Percentiles rank a stretch among this genome's conserved stretches.
These are phyloP conservation scores for Gephyroberyx darwinii DNA, from an alignment of 2,797 vertebrate species.

Conservation along the genomic window DNA sequence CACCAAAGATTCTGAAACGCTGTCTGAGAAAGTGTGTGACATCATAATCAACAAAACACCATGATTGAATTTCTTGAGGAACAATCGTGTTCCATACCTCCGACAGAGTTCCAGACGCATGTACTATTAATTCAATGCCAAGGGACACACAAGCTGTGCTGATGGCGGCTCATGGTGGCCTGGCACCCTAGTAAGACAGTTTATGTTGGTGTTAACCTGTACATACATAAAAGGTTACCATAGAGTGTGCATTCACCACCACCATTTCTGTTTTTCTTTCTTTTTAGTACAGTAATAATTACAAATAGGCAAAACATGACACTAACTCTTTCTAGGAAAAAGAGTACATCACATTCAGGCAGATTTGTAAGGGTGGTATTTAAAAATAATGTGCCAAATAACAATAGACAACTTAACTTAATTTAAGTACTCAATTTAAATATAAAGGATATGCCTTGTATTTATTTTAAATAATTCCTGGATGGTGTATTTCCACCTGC, in stretches of 20 bases:
- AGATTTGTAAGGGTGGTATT: neutral
- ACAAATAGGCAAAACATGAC: neutral
- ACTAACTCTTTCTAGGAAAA: neutral
- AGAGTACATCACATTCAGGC: neutral
- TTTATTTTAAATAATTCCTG: constrained; percentile 81
- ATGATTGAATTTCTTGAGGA: no score
- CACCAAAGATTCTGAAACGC: no score
- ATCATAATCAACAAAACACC: no score
- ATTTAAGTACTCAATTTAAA: constrained; percentile 71
- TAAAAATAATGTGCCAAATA: neutral
- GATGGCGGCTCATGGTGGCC: neutral
- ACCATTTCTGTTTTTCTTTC: no score
- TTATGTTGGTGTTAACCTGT: neutral
- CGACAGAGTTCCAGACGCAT: no score
- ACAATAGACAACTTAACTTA: neutral
- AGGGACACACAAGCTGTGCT: neutral
- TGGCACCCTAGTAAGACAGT: neutral
- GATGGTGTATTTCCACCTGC: constrained; percentile 79
- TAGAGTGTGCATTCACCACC: neutral
- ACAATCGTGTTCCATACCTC: no score
- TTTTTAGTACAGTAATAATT: neutral
- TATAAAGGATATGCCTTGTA: constrained; percentile 72
- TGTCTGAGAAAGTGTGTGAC: no score
- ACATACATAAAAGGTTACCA: no score
- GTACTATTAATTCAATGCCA: neutral